A percentile compares a stretch with the other conserved stretches of the same genome.
Conservation (phyloP, 2,113 vertebrate species). For the Sitta europaea region DNA sequence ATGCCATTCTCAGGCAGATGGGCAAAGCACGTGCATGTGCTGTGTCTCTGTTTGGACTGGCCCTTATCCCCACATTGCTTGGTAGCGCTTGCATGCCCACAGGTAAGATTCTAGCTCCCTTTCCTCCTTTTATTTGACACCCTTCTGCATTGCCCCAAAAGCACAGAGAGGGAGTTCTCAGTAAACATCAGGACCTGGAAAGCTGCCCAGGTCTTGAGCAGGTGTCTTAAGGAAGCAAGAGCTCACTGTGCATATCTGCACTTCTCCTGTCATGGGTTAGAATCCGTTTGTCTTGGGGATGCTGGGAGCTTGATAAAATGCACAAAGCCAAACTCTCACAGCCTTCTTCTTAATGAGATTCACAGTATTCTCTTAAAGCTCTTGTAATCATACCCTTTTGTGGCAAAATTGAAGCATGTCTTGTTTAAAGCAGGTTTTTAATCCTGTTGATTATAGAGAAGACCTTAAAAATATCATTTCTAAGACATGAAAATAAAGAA, state of each 20-base stretch:
- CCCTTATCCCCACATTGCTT: not conserved
- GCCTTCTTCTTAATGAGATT: not conserved
- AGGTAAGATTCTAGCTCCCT: not conserved
- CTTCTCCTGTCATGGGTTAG: not conserved
- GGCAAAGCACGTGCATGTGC: not conserved
- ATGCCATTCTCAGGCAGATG: not conserved
- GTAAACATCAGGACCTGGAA: not conserved
- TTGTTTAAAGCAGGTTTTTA: not conserved
- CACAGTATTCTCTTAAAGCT: not conserved
- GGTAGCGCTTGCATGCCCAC: rapidly evolving
- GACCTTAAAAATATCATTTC: not conserved
- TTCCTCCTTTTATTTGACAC: not conserved
- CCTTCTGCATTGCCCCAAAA: not conserved
- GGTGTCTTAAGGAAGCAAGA: rapidly evolving
- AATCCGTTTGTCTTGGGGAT: not conserved
- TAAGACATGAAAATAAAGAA: not conserved
- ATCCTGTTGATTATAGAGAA: not conserved
- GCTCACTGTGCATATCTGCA: not conserved
- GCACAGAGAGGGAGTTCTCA: not conserved
- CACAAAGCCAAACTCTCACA: not conserved
- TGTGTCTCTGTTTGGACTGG: not conserved
- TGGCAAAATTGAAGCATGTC: not conserved
- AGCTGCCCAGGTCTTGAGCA: not conserved
- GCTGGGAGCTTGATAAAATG: not conserved
- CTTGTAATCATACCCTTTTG: not conserved